These are phyloP conservation scores for Parnassius orleans DNA, from an alignment of 2,888 invertebrate species.

Conservation along the genomic window DNA sequence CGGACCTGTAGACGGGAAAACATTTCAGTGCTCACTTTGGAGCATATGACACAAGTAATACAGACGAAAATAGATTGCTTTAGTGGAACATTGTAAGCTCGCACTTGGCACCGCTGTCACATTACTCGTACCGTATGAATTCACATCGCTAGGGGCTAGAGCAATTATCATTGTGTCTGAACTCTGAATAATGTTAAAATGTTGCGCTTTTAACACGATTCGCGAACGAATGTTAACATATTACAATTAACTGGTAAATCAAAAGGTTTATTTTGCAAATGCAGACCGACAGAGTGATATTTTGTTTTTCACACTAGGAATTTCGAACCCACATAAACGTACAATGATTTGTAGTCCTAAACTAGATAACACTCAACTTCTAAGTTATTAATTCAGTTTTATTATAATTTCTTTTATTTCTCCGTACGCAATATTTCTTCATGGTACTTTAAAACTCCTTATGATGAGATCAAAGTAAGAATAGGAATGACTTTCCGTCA, in stretches of 20 bases:
- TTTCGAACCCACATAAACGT: too few species aligned
- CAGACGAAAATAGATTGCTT: constrained; percentile 8
- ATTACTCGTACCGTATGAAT: constrained; percentile 28
- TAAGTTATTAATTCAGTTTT: too few species aligned
- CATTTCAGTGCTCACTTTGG: neutral
- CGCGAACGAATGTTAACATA: constrained; percentile 1
- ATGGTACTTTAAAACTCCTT: too few species aligned
- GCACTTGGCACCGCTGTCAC: constrained; percentile 36
- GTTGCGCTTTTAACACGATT: constrained; percentile 10
- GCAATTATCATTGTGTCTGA: constrained; percentile 12
- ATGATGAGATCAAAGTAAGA: too few species aligned
- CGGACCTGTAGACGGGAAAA: constrained; percentile 13
- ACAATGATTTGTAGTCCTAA: too few species aligned
- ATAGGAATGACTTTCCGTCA: too few species aligned
- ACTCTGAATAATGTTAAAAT: constrained; percentile 14
- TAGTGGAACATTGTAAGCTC: constrained; percentile 1
- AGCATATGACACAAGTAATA: neutral
- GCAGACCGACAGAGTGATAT: neutral
- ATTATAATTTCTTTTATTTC: too few species aligned
- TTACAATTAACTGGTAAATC: neutral
- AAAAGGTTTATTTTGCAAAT: constrained; percentile 3
- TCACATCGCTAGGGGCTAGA: constrained; percentile 17
- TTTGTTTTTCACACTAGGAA: too few species aligned
- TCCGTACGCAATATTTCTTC: too few species aligned
- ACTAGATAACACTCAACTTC: too few species aligned